These are phyloP conservation scores for Machimus atricapillus DNA, from an alignment of 2,888 invertebrate genomes.

Conservation along the genomic window DNA sequence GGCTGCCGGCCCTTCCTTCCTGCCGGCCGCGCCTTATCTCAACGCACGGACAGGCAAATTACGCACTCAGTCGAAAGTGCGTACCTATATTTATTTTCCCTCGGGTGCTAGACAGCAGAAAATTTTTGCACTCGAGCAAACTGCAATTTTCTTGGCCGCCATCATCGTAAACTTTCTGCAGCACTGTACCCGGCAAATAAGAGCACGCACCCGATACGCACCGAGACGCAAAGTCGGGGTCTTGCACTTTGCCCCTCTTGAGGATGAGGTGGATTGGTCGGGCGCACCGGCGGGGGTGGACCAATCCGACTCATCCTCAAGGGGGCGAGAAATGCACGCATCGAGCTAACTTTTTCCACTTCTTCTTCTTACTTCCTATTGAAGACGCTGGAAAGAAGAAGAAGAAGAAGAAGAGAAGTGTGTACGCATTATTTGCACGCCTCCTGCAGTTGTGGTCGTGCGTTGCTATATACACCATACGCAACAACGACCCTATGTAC, in stretches of 20 bases:
- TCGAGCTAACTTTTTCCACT: background rate
- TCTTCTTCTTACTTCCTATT: background rate
- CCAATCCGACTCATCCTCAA: constrained; percentile 8
- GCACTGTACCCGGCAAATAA: constrained; percentile 2
- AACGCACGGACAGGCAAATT: background rate
- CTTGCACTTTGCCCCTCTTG: background rate
- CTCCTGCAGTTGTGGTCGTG: background rate
- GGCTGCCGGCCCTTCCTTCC: background rate
- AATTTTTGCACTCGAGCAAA: background rate
- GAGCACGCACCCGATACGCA: background rate
- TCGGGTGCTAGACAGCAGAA: background rate
- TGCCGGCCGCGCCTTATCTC: background rate
- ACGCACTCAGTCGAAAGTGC: constrained; percentile 21
- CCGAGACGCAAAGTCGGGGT: background rate
- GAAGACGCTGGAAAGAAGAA: background rate
- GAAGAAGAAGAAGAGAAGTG: background rate
- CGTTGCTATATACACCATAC: background rate
- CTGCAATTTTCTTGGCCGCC: constrained; percentile 1
- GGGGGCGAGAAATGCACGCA: constrained; percentile 30
- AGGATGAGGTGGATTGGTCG: background rate
- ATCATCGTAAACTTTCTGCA: constrained; percentile 10
- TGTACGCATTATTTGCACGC: constrained; percentile 33
- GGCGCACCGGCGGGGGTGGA: background rate
- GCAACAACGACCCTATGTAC: background rate
- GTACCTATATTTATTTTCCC: constrained; percentile 27